Conservation (phyloP, 2,888 invertebrate genomes). For the Dexiosoma caninum region DNA sequence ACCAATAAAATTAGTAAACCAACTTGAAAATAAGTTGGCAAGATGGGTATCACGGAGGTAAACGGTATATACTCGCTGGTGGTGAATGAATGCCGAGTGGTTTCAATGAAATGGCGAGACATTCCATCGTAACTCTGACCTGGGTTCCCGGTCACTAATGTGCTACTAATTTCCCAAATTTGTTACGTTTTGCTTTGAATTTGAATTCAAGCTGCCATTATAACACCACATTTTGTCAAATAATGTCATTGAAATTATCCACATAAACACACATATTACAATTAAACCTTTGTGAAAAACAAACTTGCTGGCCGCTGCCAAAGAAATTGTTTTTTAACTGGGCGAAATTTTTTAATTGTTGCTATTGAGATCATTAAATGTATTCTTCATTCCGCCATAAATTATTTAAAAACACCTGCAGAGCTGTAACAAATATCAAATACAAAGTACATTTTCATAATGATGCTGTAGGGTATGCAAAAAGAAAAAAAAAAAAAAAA, state of each 20-base stretch:
- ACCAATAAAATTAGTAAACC: no score
- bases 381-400: constrained; percentile 15
- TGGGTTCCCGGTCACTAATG: no score
- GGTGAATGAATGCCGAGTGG: no score
- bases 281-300: neutral
- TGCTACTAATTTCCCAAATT: no score
- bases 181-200: no score
- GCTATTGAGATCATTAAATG: constrained; percentile 27
- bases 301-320: neutral
- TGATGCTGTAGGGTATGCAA: constrained; percentile 48
- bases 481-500: no score
- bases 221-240: neutral
- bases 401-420: constrained; percentile 36
- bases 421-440: constrained; percentile 39
- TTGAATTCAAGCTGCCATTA: neutral
- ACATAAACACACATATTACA: no score
- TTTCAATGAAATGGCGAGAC: no score
- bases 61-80: no score
- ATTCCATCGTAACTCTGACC: no score
- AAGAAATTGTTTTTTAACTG: neutral
- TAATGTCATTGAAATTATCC: neutral
- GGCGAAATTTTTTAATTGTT: constrained; percentile 27
- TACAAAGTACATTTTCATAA: constrained; percentile 9
- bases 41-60: no score
- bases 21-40: no score